phyloP scores from a whole-genome alignment of 2,797 vertebrate genomes.

The Notamacropus eugenii region DNA sequence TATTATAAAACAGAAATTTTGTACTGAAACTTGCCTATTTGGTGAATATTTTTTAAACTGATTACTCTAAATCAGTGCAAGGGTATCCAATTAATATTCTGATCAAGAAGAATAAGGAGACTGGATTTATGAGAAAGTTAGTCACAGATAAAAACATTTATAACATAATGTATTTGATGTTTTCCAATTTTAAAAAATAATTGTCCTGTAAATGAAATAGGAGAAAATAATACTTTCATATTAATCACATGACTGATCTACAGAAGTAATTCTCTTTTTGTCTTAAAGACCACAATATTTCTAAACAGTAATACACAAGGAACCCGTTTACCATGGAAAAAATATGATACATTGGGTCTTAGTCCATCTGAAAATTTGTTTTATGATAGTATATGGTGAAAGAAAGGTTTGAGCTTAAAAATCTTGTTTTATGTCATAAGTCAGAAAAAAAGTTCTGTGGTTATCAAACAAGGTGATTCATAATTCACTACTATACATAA shows the following conservation, averaged over 20 bases:
- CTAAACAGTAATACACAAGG: not conserved
- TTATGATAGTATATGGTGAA: not conserved
- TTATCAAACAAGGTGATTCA: not conserved
- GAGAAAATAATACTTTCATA: not conserved
- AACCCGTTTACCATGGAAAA: not conserved
- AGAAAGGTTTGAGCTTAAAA: not conserved
- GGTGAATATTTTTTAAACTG: not conserved
- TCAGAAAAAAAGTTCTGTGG: not conserved
- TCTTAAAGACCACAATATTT: not conserved
- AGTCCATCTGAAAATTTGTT: not conserved
- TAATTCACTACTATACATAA: not conserved
- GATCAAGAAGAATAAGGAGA: not conserved
- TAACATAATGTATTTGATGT: not conserved
- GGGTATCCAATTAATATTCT: not conserved
- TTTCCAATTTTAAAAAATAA: not conserved
- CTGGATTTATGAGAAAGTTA: not conserved
- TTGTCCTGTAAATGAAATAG: not conserved
- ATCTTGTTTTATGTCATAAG: not conserved
- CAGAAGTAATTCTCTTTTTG: not conserved
- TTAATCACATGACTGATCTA: not conserved
- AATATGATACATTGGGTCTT: not conserved
- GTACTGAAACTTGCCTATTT: not conserved
- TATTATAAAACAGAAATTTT: not conserved
- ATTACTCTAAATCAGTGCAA: not conserved
- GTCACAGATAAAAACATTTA: not conserved